Evolutionary conservation across 2,113 vertebrate species (phyloP).

Genomic region (Perca schrenkii): DNA sequence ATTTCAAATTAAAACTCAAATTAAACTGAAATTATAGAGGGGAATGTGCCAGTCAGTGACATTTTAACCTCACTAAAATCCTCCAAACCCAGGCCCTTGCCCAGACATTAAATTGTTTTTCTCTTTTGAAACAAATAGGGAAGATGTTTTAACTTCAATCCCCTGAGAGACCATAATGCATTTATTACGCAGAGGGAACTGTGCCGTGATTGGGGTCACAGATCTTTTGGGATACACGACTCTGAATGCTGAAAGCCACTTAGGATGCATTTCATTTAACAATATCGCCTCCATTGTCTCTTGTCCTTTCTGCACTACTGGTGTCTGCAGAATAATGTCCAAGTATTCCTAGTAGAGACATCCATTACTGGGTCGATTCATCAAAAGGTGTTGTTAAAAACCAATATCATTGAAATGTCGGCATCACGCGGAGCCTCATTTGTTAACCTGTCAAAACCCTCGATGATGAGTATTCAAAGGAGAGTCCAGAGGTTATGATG

Average conservation of each 20-base stretch:
- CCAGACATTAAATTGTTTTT: constrained; percentile 44
- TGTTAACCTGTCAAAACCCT: constrained; percentile 49
- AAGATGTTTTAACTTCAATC: constrained; percentile 61
- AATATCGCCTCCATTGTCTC: constrained; percentile 5
- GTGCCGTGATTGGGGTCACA: constrained; percentile 61
- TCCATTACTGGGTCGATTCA: constrained; percentile 16
- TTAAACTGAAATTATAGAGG: constrained; percentile 1
- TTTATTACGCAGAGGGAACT: constrained; percentile 36
- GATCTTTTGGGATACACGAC: constrained; percentile 51
- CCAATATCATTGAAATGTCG: constrained; percentile 22
- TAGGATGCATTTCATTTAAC: constrained; percentile 54
- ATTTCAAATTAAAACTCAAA: neutral
- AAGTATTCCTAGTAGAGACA: constrained; percentile 2
- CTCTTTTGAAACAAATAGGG: constrained; percentile 52
- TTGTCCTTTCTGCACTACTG: constrained; percentile 17
- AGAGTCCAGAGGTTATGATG: constrained; percentile 31
- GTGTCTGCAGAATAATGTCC: neutral
- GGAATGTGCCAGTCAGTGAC: constrained; percentile 28
- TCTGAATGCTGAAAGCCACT: constrained; percentile 55
- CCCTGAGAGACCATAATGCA: constrained; percentile 57
- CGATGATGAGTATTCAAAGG: constrained; percentile 41
- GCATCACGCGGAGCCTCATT: constrained; percentile 25
- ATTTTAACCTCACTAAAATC: constrained; percentile 28
- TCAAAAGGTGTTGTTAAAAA: constrained; percentile 48
- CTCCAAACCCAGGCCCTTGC: constrained; percentile 23